Conservation (phyloP, 2,888 invertebrate genomes). For the Drosophila pegasa region DNA sequence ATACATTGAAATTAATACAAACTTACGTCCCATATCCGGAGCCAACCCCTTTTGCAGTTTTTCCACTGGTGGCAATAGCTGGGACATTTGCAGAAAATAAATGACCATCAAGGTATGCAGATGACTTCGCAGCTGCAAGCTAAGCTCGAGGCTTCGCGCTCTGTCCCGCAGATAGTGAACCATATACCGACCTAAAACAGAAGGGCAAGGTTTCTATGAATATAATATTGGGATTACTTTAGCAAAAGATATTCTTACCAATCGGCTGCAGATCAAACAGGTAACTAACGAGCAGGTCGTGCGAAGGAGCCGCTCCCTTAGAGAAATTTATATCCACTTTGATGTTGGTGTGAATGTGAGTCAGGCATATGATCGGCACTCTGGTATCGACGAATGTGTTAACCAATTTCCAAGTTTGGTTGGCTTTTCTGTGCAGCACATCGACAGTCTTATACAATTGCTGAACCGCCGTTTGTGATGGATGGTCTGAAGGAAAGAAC, state of each 20-base stretch:
- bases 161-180: slow-evolving; percentile 6
- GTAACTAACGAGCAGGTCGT: not conserved
- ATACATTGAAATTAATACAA: not conserved
- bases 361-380: slow-evolving; percentile 2
- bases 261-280: slow-evolving; percentile 9
- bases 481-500: not conserved
- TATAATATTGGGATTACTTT: not conserved
- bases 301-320: not conserved
- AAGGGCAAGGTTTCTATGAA: not conserved
- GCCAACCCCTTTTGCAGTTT: not conserved
- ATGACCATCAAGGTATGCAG: slow-evolving; percentile 1
- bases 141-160: not conserved
- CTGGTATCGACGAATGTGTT: not conserved
- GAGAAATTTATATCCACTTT: not conserved
- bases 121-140: not conserved
- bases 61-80: not conserved
- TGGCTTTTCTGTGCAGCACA: not conserved
- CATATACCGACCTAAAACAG: not conserved
- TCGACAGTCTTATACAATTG: not conserved
- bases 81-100: slow-evolving; percentile 1
- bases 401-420: not conserved
- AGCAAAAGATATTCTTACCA: not conserved
- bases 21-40: slow-evolving; percentile 9
- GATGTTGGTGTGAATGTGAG: not conserved
- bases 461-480: not conserved